These are phyloP conservation scores for Geopemphigus sp. DNA, from an alignment of 1,140 invertebrate species.

Conservation along the genomic window DNA sequence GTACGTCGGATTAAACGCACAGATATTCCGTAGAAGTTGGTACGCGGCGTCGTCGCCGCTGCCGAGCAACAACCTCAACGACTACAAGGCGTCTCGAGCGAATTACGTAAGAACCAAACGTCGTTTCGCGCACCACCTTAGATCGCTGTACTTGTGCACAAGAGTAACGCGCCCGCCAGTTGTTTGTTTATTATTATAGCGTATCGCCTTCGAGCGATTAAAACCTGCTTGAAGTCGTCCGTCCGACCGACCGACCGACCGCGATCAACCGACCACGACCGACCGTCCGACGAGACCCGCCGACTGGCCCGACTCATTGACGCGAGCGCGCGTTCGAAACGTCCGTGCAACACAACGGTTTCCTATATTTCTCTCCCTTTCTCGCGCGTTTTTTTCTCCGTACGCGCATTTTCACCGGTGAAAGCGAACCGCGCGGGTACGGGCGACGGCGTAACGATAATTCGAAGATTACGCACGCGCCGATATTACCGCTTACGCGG, in stretches of 20 bases:
- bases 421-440: slow-evolving; percentile 1
- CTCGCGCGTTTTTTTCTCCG: not conserved
- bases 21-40: not conserved
- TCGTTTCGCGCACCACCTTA: not conserved
- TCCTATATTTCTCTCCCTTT: slow-evolving; percentile 20
- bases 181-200: slow-evolving; percentile 28
- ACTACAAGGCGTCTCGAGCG: not conserved
- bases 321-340: slow-evolving; percentile 7
- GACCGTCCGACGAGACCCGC: too few species aligned
- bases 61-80: not conserved
- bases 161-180: not conserved
- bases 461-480: not conserved
- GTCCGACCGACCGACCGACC: not conserved
- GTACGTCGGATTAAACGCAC: not conserved
- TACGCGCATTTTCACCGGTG: not conserved
- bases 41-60: too few species aligned
- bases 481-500: not conserved
- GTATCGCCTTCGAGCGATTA: slow-evolving; percentile 7
- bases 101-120: slow-evolving; percentile 17
- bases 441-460: not conserved
- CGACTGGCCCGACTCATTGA: slow-evolving; percentile 6
- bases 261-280: too few species aligned
- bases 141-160: too few species aligned
- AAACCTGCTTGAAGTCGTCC: not conserved
- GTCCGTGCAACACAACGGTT: not conserved